Evolutionary conservation across 2,113 vertebrate genomes (phyloP).

Genomic region (Gymnocephalus cernua): DNA sequence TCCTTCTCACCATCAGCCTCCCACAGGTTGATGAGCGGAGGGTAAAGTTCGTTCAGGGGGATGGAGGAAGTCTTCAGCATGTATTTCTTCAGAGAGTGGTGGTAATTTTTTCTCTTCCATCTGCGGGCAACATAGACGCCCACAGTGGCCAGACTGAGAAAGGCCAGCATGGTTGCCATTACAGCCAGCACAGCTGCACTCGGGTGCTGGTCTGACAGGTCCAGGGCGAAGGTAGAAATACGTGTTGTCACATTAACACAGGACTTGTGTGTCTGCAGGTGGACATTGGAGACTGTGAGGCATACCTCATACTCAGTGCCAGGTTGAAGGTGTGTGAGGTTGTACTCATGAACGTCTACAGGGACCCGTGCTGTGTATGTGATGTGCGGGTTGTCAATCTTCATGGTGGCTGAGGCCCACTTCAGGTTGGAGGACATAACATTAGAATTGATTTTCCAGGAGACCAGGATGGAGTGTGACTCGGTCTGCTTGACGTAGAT

Average conservation of each 20-base stretch:
- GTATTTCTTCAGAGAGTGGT: slow-evolving; percentile 98
- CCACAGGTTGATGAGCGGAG: slow-evolving; percentile 99
- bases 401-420: slow-evolving; percentile 98
- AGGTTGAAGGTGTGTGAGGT: slow-evolving; percentile 95
- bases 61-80: slow-evolving; percentile 99
- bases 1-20: slow-evolving; percentile 96
- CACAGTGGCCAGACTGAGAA: slow-evolving; percentile 92
- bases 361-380: slow-evolving; percentile 97
- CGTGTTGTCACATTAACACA: slow-evolving; percentile 98
- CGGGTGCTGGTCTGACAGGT: slow-evolving; percentile 91
- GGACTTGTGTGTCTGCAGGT: slow-evolving; percentile 94
- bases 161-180: slow-evolving; percentile 93
- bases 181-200: slow-evolving; percentile 92
- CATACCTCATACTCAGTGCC: slow-evolving; percentile 97
- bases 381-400: slow-evolving; percentile 97
- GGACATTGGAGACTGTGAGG: slow-evolving; percentile 93
- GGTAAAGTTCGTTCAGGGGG: slow-evolving; percentile 97
- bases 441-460: slow-evolving; percentile 96
- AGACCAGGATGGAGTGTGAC: slow-evolving; percentile 94
- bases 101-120: slow-evolving; percentile 98
- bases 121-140: slow-evolving; percentile 90
- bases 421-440: slow-evolving; percentile 96
- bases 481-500: slow-evolving; percentile 96
- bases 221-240: slow-evolving; percentile 87
- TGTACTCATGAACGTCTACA: slow-evolving; percentile 96